Percentiles rank a stretch among this genome's conserved stretches.
Evolutionary conservation across 1,140 invertebrate genomes (phyloP).

Genomic region (Phenacoccus solenopsis): DNA sequence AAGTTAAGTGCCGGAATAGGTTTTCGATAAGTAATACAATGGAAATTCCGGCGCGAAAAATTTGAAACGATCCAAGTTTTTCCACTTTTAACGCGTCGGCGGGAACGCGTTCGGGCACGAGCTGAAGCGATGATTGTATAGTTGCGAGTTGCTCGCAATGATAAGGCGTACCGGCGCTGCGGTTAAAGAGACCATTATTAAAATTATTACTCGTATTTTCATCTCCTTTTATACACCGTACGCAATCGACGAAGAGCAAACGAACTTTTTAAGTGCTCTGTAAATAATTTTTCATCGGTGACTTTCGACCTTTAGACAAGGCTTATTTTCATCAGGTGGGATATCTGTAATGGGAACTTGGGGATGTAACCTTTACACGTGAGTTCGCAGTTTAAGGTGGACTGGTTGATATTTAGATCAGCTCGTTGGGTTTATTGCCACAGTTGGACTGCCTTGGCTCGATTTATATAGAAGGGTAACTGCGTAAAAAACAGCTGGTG

Average conservation of each 20-base stretch:
- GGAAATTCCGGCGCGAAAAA: background rate
- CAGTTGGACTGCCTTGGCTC: too few relatives aligned
- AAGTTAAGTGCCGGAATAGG: background rate
- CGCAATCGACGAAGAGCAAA: background rate
- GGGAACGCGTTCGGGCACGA: background rate
- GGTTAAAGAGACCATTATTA: background rate
- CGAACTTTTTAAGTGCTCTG: background rate
- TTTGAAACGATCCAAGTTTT: background rate
- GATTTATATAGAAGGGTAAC: too few relatives aligned
- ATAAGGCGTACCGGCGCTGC: background rate
- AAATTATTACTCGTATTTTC: background rate
- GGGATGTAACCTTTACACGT: too few relatives aligned
- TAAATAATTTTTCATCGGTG: background rate
- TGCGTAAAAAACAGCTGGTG: too few relatives aligned
- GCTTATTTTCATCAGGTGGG: background rate
- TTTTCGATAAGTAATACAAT: background rate
- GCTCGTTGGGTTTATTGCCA: too few relatives aligned
- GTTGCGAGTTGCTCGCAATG: background rate
- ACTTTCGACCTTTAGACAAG: background rate
- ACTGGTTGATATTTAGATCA: too few relatives aligned
- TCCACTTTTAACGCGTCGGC: too few relatives aligned
- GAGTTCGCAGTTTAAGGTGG: too few relatives aligned
- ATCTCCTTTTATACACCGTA: background rate
- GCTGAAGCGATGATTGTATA: background rate
- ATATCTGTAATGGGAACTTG: too few relatives aligned